Evolutionary conservation across 2,797 vertebrate genomes (phyloP), one percentile per base, ranked within the genome.

Genomic region (Euthynnus affinis): DNA sequence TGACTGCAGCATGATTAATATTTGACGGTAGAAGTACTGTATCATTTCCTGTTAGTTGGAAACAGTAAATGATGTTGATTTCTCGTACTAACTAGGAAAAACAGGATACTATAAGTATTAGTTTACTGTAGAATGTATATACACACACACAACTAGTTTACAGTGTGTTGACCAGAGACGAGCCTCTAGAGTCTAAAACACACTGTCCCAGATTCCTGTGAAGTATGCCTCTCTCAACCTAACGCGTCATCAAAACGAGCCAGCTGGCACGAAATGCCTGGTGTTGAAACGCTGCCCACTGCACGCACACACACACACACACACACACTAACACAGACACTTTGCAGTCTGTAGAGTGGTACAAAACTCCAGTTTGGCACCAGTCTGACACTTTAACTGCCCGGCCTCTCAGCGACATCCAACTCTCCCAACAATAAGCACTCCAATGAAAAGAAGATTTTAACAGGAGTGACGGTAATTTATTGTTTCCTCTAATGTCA

Each of bases 341-440:
- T 90, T 87, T 86, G 82, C 27, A 90, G 83, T 87, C 88, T 81
- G 77, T 46, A 14, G 71, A 80, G 71, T 46, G 62, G 68, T 52
- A 71, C 64, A 66, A 76, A 71, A 71, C 53, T 72, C 32, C 71
- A 78, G 59, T 76, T 75, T 86, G 83, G 79, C 81, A 78, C 57
- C 23, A 27, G 20, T 44, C 49, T 71, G 65, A 78, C 70, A 88
- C 72, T 86, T 84, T 72, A 48, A 72, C 69, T 48, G 48, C 51
- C 56, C 12, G 59, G 61, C 76, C 81, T 67, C 66, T 76, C 60
- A 69, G 65, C 2, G 1, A 73, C 71, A 63, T 62, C 79, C 23
- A 77, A 76, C 40, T 67, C n/a, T n/a, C n/a, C 32, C 53, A 78
- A 86, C 72, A 82, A 82, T 65, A 46, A 27, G 23, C 58, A 74